A percentile compares a stretch with the other conserved stretches of the same genome.
Conservation (phyloP, 2,797 vertebrate species). For the Amazona ochrocephala region DNA sequence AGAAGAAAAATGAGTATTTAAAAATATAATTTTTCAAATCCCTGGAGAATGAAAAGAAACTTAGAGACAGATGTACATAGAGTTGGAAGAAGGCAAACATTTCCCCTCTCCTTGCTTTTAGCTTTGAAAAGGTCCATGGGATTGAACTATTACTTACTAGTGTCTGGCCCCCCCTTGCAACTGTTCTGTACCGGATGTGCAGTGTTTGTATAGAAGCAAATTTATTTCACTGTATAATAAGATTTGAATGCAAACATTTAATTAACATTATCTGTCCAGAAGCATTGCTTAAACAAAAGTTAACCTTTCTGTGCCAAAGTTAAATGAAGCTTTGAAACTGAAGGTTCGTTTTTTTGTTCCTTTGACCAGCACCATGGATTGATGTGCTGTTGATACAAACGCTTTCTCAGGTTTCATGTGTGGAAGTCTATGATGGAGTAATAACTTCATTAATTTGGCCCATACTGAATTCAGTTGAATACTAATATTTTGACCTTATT, state of each 20-base stretch:
- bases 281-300: constrained; percentile 24
- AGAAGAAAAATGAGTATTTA: constrained; percentile 12
- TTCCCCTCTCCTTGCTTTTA: background rate
- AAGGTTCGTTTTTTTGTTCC: background rate
- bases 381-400: constrained; percentile 61
- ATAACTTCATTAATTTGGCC: constrained; percentile 60
- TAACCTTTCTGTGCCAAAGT: constrained; percentile 43
- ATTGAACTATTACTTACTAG: constrained; percentile 13
- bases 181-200: rapidly evolving
- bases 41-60: background rate
- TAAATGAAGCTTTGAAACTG: background rate
- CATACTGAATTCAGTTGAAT: constrained; percentile 1
- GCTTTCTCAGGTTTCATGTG: constrained; percentile 41
- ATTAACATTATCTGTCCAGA: constrained; percentile 48
- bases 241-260: constrained; percentile 56
- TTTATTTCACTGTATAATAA: constrained; percentile 17
- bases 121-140: background rate
- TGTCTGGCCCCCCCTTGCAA: background rate
- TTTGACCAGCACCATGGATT: constrained; percentile 29
- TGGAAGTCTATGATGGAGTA: constrained; percentile 26
- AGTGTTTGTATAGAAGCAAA: constrained; percentile 46
- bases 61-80: background rate
- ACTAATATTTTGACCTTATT: constrained; percentile 51
- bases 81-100: background rate
- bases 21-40: constrained; percentile 2